Percentiles rank a stretch among this genome's conserved stretches.
These are phyloP conservation scores for Xerus inauris DNA, from an alignment of 2,113 vertebrate genomes.

Conservation along the genomic window DNA sequence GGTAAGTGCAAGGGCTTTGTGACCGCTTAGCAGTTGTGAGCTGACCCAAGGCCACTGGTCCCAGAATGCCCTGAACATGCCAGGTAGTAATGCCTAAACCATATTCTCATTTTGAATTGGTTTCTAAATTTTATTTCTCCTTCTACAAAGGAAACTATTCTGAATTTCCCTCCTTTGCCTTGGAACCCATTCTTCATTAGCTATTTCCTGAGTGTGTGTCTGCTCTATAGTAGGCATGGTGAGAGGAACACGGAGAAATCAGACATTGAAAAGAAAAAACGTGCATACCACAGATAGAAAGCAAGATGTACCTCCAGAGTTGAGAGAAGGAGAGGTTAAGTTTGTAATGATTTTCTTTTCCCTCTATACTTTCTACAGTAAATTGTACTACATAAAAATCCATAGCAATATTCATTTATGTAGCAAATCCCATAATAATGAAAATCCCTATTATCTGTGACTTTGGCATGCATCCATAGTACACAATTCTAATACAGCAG, in stretches of 20 bases:
- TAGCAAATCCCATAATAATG: conserved; percentile 43
- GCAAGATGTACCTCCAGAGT: neutral
- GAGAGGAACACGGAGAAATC: neutral
- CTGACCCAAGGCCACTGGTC: neutral
- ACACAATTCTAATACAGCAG: neutral
- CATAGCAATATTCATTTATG: conserved; percentile 41
- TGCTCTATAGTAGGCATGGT: neutral
- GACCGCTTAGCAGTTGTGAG: neutral
- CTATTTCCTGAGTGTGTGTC: neutral
- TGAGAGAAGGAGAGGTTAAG: conserved; percentile 9
- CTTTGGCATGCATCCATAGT: neutral
- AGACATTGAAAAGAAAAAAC: neutral
- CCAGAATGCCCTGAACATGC: neutral
- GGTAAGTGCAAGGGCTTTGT: neutral
- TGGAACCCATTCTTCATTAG: neutral
- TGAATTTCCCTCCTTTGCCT: conserved; percentile 18
- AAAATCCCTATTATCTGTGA: neutral
- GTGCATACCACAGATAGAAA: neutral
- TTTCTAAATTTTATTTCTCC: conserved; percentile 24
- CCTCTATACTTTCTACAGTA: neutral
- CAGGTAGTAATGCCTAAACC: neutral
- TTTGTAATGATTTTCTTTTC: neutral
- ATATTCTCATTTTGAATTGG: neutral
- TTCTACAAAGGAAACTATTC: neutral
- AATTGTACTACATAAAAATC: conserved; percentile 45